A percentile compares a stretch with the other conserved stretches of the same genome.
Conservation (phyloP, 2,113 vertebrate genomes). For the Serinus canaria region DNA sequence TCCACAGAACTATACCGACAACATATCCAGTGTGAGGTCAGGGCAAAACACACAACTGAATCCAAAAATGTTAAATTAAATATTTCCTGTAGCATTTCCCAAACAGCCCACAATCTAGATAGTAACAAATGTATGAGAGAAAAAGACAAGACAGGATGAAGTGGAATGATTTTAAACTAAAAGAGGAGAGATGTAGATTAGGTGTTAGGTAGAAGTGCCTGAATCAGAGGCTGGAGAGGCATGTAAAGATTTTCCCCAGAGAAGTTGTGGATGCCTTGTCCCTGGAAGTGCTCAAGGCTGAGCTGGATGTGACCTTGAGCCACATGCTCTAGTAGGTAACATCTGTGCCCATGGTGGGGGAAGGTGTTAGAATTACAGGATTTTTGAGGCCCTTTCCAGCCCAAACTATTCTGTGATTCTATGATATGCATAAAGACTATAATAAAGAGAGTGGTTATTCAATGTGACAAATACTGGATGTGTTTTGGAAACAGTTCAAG, state of each 20-base stretch:
- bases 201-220: not conserved
- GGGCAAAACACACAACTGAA: not conserved
- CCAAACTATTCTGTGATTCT: not conserved
- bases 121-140: not conserved
- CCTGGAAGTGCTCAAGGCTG: not conserved
- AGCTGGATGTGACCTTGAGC: not conserved
- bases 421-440: not conserved
- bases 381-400: not conserved
- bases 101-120: not conserved
- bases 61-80: constrained; percentile 5
- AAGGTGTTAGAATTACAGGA: not conserved
- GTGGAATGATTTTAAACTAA: not conserved
- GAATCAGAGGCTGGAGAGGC: not conserved
- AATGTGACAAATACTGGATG: not conserved
- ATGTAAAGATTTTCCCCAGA: not conserved
- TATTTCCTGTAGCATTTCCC: not conserved
- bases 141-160: not conserved
- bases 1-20: not conserved
- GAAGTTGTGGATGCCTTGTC: not conserved
- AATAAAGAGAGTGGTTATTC: not conserved
- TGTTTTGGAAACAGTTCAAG: not conserved
- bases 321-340: not conserved
- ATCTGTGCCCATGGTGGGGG: no score
- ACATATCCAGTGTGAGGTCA: not conserved
- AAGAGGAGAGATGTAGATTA: not conserved